Percentiles rank a stretch among this genome's conserved stretches.
Evolutionary conservation across 2,797 vertebrate species (phyloP).

Genomic region (Eutrigla gurnardus): DNA sequence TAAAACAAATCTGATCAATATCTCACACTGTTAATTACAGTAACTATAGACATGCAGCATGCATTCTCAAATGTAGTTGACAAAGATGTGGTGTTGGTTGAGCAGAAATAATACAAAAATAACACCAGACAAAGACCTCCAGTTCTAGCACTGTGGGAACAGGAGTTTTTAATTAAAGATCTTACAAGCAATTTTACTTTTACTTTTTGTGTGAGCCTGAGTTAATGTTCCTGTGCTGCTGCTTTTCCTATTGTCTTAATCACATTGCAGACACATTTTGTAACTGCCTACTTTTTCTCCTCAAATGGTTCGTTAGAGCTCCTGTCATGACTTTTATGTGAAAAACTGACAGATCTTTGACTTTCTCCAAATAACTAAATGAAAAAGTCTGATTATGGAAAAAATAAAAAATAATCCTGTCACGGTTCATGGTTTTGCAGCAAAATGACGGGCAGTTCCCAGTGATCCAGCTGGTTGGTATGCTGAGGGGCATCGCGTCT

Average conservation of each 20-base stretch:
- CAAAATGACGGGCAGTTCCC: conserved; percentile 92
- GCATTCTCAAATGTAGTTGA: neutral
- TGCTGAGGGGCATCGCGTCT: conserved; percentile 93
- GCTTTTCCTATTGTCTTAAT: neutral
- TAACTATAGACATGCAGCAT: neutral
- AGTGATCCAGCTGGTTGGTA: conserved; percentile 89
- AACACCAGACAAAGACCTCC: neutral
- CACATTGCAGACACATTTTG: neutral
- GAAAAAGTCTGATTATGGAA: conserved; percentile 34
- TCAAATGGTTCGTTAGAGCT: neutral
- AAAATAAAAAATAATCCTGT: conserved; percentile 50
- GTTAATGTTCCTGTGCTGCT: neutral
- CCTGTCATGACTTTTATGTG: conserved; percentile 8
- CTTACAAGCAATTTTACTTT: neutral
- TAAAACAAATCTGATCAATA: neutral
- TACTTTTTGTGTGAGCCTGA: too few relatives aligned
- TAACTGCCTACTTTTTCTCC: neutral
- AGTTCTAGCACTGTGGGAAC: neutral
- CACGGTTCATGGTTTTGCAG: conserved; percentile 76
- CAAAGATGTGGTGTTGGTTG: neutral
- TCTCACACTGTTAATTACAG: neutral
- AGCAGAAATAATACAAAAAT: neutral
- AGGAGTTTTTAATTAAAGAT: neutral
- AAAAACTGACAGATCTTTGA: conserved; percentile 3
- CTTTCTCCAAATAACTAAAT: conserved; percentile 32